These are phyloP conservation scores for Pseudococcus jackbeardsleyi DNA, from an alignment of 2,888 invertebrate species.

Conservation along the genomic window DNA sequence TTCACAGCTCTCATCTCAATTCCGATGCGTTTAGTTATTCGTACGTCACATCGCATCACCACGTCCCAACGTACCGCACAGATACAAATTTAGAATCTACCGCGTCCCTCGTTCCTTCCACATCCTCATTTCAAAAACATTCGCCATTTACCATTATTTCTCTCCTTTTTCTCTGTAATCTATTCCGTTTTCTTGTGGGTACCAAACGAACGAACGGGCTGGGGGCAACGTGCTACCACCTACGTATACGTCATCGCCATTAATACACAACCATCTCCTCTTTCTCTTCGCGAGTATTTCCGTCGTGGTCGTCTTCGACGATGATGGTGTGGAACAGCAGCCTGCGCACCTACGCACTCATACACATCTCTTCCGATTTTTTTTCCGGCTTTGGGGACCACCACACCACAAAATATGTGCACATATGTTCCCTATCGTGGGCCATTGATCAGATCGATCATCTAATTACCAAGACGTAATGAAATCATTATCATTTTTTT, in stretches of 20 bases:
- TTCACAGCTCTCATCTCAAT: not conserved
- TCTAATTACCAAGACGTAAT: not conserved
- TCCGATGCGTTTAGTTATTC: not conserved
- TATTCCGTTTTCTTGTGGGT: not conserved
- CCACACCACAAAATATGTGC: not conserved
- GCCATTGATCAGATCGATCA: not conserved
- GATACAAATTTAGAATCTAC: slow-evolving; percentile 36
- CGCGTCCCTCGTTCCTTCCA: not conserved
- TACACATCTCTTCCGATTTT: not conserved
- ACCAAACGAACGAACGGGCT: not conserved
- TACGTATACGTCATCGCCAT: slow-evolving; percentile 37
- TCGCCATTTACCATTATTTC: not conserved
- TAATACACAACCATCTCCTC: not conserved
- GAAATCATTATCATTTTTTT: not conserved
- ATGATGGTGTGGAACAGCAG: not conserved
- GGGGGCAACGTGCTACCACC: slow-evolving; percentile 1
- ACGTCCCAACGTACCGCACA: not conserved
- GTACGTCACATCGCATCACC: not conserved
- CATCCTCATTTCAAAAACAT: not conserved
- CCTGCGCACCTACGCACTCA: not conserved
- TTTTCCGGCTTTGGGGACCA: not conserved
- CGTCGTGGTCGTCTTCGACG: not conserved
- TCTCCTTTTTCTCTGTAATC: not conserved
- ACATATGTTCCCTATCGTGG: not conserved
- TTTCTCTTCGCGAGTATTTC: not conserved